Base-by-base conservation (phyloP, 2,113 vertebrate species). In the Hyla sarda region DNA sequence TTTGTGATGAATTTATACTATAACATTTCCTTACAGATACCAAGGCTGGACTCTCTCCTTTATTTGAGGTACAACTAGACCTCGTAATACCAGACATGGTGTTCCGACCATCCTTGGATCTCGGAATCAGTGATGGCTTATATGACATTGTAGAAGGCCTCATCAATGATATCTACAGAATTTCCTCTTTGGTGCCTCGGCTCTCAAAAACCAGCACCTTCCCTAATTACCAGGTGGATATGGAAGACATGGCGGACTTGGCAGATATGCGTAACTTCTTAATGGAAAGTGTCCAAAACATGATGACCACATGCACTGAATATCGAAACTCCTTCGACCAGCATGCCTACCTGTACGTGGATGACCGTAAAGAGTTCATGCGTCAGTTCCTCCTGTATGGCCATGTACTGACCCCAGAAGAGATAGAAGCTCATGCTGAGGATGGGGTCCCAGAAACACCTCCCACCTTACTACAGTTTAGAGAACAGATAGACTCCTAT, bases 31-130 rank as follows among this genome's bases (percentile, higher is more conserved):
- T 78, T 47, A 13, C 91, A 99, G 97, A 98, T 82, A 85, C 91
- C 52, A 93, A 89, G 79, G 87, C 92, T 11, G 93, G 85, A 1
- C 78, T 94, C 0, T 77, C 93, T 0, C 96, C 97, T 0, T 89
- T 99, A 1, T 97, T 99, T 91, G 96, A 98, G 89, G 93, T 92
- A 30, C 95, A 96, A 65, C 88, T 99, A 89, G 94, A 94, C 62
- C 93, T 99, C 6, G 92, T 89, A 82, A 82, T 93, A 50, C 96
- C 96, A 74, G 95, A 98, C 78, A 88, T 99, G 90, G 85, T 97
- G 32, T 99, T 99, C 87, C 87, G 1, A n/a, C 98, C 97, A 0
- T 94, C 96, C 9, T 17, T 99, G 93, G 97, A 98, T 28, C 86
- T 89, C 1, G 94, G 93, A 0, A 60, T 89, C 10, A 91, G 87